Percentiles rank a stretch among this genome's conserved stretches.
Evolutionary conservation across 2,888 invertebrate genomes (phyloP).

Genomic region (Yponomeuta cagnagella): DNA sequence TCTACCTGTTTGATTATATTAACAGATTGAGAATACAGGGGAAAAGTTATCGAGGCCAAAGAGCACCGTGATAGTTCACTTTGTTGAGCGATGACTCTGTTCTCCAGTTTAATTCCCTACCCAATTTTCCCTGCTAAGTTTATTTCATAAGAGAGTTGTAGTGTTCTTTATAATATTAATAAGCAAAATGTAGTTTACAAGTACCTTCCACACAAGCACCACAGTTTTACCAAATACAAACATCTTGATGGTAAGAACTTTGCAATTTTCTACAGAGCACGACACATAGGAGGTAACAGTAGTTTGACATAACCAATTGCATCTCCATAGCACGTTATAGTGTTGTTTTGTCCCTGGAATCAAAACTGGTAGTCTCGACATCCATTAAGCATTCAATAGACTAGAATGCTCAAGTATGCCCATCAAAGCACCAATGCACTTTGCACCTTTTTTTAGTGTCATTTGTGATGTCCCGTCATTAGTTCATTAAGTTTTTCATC

Average conservation of each 20-base stretch:
- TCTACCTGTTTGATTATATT: too few relatives aligned
- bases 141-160: too few relatives aligned
- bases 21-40: too few relatives aligned
- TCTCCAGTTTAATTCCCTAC: too few relatives aligned
- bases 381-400: slow-evolving; percentile 59
- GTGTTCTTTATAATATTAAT: neutral
- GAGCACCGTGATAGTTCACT: too few relatives aligned
- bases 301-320: slow-evolving; percentile 49
- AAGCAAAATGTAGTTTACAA: neutral
- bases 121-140: too few relatives aligned
- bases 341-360: slow-evolving; percentile 48
- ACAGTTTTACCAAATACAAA: slow-evolving; percentile 18
- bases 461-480: slow-evolving; percentile 53
- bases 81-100: too few relatives aligned
- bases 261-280: slow-evolving; percentile 11
- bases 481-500: slow-evolving; percentile 34
- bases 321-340: slow-evolving; percentile 25
- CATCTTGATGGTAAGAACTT: slow-evolving; percentile 36
- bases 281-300: slow-evolving; percentile 30
- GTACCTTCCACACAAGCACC: neutral
- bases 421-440: slow-evolving; percentile 33
- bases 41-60: too few relatives aligned
- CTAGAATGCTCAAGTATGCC: slow-evolving; percentile 56
- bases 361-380: slow-evolving; percentile 41
- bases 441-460: slow-evolving; percentile 28